Percentiles rank a stretch among this genome's conserved stretches.
Evolutionary conservation across 1,140 invertebrate genomes (phyloP).

Genomic region (Scaptomyza pallida): DNA sequence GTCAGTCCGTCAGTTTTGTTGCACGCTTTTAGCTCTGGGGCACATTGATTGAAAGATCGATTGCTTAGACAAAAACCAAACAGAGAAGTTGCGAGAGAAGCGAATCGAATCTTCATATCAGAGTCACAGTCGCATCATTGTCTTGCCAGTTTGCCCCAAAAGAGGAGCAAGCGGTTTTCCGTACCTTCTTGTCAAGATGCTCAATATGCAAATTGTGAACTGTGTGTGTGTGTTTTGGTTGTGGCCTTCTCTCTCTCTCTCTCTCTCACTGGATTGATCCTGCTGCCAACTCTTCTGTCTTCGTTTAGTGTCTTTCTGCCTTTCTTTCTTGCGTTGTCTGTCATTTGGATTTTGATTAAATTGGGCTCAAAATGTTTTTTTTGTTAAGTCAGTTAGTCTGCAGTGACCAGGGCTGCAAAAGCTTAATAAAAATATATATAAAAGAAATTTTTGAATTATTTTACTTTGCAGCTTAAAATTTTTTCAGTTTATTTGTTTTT

Average conservation of each 20-base stretch:
- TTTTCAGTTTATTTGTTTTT: neutral
- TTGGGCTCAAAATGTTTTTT: constrained; percentile 80
- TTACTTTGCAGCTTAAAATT: too few relatives aligned
- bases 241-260: constrained; percentile 2
- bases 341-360: constrained; percentile 78
- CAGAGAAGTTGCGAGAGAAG: constrained; percentile 62
- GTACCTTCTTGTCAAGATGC: constrained; percentile 70
- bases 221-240: too few relatives aligned
- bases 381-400: constrained; percentile 32
- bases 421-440: neutral
- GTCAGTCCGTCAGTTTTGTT: constrained; percentile 34
- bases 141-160: constrained; percentile 70
- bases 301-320: constrained; percentile 16
- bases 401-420: constrained; percentile 34
- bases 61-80: constrained; percentile 79
- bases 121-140: constrained; percentile 69
- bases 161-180: constrained; percentile 41
- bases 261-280: constrained; percentile 2
- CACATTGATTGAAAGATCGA: constrained; percentile 83
- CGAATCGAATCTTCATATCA: constrained; percentile 17
- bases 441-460: neutral
- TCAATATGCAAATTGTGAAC: constrained; percentile 76
- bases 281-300: neutral
- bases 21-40: constrained; percentile 60
- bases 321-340: constrained; percentile 67